Evolutionary conservation across 2,797 vertebrate genomes (phyloP), one percentile per base, ranked within the genome.

Genomic region (Petrocephalus sullivani): DNA sequence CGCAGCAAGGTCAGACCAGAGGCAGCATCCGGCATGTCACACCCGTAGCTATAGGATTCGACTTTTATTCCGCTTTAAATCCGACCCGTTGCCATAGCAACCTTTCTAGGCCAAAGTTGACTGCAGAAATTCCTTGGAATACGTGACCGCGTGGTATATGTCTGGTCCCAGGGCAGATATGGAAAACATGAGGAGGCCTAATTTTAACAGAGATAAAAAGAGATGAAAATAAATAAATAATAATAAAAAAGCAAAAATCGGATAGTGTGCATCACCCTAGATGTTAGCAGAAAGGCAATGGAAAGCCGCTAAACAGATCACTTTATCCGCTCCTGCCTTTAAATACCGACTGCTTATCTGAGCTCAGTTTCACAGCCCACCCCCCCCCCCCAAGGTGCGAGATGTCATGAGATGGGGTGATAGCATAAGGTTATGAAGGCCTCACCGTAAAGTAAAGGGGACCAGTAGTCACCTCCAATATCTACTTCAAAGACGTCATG

Each of bases 41-140:
- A 54, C 37, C 51, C 71, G 23, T 85, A 90, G 93, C 93, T 95
- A 92, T 93, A 94, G 94, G 93, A 95, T 95, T 95, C 90, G 95
- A 94, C 92, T 93, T 92, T 91, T 75, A 54, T 94, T 91, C 94
- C 91, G 92, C 92, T 91, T 94, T 93, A 94, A 94, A 94, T 95
- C 94, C 93, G 93, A 94, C 94, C 93, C 93, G 95, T 95, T 94
- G 92, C 95, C 94, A 96, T 95, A 93, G 94, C 93, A 96, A 96
- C 95, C 89, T 93, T 94, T 94, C 94, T 92, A 93, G 94, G 95
- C 92, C 94, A 93, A 90, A 78, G 58, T 94, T 91, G 93, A 90
- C 61, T 84, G 84, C 90, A 93, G 88, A 89, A 16, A 21, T 75
- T 85, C 51, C 33, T 75, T 56, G 51, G 60, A 64, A 88, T 53